phyloP scores from a whole-genome alignment of 2,113 vertebrate species.

The Hassar affinis region DNA sequence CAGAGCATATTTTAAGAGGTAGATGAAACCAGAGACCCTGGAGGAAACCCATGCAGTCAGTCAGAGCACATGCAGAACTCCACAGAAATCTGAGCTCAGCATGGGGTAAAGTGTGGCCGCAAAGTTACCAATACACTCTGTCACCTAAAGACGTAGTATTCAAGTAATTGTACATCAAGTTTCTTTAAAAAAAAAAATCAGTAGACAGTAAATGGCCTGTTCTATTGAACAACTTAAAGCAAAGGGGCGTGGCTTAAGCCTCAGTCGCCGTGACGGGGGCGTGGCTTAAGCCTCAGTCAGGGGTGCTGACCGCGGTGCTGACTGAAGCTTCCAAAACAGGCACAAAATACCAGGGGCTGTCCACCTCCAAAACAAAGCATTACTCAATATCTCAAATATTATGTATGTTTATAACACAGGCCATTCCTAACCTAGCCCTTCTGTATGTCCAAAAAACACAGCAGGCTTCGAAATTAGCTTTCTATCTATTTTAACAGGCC shows the following conservation, averaged over 20 bases:
- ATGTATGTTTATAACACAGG: background rate
- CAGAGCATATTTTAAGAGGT: too few species aligned
- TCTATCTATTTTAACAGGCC: background rate
- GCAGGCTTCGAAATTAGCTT: background rate
- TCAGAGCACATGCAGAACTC: background rate
- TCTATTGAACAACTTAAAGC: too few species aligned
- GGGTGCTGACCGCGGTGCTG: slow-evolving; percentile 29
- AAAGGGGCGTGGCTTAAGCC: background rate
- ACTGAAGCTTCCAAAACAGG: too few species aligned
- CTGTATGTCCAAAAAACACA: background rate
- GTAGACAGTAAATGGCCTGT: background rate
- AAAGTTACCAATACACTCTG: background rate
- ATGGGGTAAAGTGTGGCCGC: background rate
- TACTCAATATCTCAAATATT: too few species aligned
- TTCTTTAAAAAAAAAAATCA: background rate
- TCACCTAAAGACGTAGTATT: background rate
- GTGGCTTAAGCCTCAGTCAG: slow-evolving; percentile 19
- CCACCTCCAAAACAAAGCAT: background rate
- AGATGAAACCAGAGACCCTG: too few species aligned
- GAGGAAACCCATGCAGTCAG: too few species aligned
- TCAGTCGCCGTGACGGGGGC: background rate
- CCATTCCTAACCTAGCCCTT: background rate
- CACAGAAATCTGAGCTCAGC: background rate
- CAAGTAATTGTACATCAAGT: background rate
- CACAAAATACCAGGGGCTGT: too few species aligned